A percentile compares a stretch with the other conserved stretches of the same genome.
These are phyloP conservation scores for Chondrosia reniformis DNA, from an alignment of 37 sponge, comb jelly and placozoan genomes.

Conservation along the genomic window DNA sequence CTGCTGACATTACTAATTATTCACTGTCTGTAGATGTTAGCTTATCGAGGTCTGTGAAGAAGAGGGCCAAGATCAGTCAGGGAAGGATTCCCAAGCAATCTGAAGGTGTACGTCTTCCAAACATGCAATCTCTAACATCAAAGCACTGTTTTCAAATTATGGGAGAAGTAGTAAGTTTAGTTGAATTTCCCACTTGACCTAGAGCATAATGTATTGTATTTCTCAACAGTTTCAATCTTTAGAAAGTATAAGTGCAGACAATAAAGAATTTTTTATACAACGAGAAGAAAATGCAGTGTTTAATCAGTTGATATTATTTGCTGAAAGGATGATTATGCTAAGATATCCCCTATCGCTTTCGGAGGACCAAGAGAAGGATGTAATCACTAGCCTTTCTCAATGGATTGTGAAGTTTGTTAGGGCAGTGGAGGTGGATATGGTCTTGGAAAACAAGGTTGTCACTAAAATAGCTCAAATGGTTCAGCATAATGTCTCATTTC, in stretches of 20 bases:
- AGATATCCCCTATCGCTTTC: conserved; percentile 38
- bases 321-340: conserved; percentile 49
- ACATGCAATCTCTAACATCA: conserved; percentile 56
- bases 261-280: conserved; percentile 17
- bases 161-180: too few species aligned
- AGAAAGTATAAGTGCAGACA: too few species aligned
- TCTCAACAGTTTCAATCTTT: too few species aligned
- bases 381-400: conserved; percentile 22
- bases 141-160: conserved; percentile 57
- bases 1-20: too few species aligned
- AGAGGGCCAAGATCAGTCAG: not conserved
- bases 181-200: too few species aligned
- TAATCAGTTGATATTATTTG: conserved; percentile 65
- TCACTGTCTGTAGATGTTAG: too few species aligned
- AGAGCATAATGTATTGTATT: too few species aligned
- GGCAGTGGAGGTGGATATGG: conserved; percentile 55
- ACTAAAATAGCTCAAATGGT: conserved; percentile 39
- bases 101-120: conserved; percentile 58
- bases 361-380: conserved; percentile 17
- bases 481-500: conserved; percentile 39
- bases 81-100: conserved; percentile 39
- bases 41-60: not conserved
- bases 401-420: conserved; percentile 50
- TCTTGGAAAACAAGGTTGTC: conserved; percentile 13
- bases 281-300: conserved; percentile 66